phyloP scores from a whole-genome alignment of 2,797 vertebrate species.

The Clarias pachynema region DNA sequence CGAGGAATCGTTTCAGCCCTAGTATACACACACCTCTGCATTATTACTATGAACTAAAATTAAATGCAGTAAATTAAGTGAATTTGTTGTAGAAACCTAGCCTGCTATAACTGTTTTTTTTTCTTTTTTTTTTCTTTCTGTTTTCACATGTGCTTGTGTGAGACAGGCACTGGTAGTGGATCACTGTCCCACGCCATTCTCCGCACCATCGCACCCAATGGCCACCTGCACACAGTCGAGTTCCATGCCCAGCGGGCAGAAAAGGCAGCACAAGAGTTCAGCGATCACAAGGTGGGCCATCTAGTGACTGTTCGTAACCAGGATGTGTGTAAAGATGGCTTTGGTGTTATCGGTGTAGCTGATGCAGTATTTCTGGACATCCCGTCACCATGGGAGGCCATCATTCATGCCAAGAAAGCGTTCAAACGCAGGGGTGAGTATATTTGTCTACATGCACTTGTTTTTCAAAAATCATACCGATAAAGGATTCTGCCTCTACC shows the following conservation, averaged over 20 bases:
- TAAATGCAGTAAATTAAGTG: no score
- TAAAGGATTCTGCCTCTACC: neutral
- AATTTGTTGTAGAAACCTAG: neutral
- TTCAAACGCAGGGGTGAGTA: constrained; percentile 86
- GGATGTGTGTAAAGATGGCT: constrained; percentile 93
- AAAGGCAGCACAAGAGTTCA: constrained; percentile 88
- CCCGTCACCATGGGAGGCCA: constrained; percentile 95
- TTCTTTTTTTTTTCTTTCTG: neutral
- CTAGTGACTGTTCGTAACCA: constrained; percentile 93
- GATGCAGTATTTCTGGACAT: constrained; percentile 97
- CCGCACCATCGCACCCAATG: constrained; percentile 89
- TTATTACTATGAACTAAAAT: neutral
- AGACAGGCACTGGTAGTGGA: constrained; percentile 90
- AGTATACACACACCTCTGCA: neutral
- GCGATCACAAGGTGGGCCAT: constrained; percentile 85
- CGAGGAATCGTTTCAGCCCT: no score
- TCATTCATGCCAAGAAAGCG: constrained; percentile 86
- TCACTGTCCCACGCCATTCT: constrained; percentile 95
- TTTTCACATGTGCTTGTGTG: constrained; percentile 11
- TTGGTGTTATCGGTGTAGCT: constrained; percentile 83
- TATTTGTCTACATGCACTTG: neutral
- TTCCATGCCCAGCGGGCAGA: constrained; percentile 94
- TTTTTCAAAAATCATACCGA: neutral
- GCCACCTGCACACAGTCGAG: constrained; percentile 95
- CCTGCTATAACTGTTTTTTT: neutral